Conservation (phyloP, 2,113 vertebrate species). For the Zingel zingel region DNA sequence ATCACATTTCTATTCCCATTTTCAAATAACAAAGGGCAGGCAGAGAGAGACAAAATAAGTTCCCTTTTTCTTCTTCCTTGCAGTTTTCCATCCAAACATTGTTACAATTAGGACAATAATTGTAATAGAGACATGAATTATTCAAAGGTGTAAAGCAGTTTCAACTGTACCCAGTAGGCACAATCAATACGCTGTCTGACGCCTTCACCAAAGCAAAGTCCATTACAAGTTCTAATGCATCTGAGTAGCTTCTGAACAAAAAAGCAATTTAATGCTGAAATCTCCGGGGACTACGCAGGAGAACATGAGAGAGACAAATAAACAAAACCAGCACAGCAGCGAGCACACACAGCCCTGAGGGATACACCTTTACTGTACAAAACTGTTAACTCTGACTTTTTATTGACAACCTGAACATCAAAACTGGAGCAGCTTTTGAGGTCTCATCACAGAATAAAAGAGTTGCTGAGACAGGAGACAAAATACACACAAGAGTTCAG, state of each 20-base stretch:
- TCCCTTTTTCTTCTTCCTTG: constrained; percentile 30
- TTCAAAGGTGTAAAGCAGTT: constrained; percentile 79
- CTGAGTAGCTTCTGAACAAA: constrained; percentile 83
- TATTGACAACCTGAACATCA: constrained; percentile 66
- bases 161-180: constrained; percentile 79
- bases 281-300: constrained; percentile 75
- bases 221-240: constrained; percentile 84
- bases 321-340: constrained; percentile 68
- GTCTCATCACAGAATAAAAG: constrained; percentile 45
- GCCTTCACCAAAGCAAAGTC: constrained; percentile 81
- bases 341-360: constrained; percentile 53
- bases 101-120: constrained; percentile 83
- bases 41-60: constrained; percentile 54
- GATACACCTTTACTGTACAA: constrained; percentile 62
- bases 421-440: constrained; percentile 39
- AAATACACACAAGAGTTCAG: not conserved
- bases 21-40: constrained; percentile 49
- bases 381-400: constrained; percentile 58
- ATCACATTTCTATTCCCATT: constrained; percentile 73
- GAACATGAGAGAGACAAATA: constrained; percentile 75
- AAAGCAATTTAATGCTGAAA: constrained; percentile 87
- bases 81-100: constrained; percentile 77
- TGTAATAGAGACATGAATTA: constrained; percentile 82
- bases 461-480: constrained; percentile 4
- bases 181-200: constrained; percentile 81